Evolutionary conservation across 2,888 invertebrate genomes (phyloP), one percentile per base, ranked within the genome.

Genomic region (Meloe dianella): DNA sequence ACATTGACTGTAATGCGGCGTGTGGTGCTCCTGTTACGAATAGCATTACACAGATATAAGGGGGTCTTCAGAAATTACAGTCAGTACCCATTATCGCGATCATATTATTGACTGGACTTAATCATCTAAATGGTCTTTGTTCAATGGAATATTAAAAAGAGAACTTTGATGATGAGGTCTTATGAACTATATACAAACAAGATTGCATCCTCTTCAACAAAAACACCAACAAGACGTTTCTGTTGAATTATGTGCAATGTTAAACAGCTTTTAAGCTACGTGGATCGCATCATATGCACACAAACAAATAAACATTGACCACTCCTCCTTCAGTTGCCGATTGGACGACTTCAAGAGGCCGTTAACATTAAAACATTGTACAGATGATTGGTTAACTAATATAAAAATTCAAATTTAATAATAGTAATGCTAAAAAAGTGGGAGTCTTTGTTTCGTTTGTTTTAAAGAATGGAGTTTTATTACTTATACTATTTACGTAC

Each of bases 341-440:
- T 82, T 82, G 82, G 82, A 75, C 73, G 74, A 72, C 66, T 71
- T 71, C 71, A 73, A 73, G 76, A 71, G 75, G 78, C 80, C 78
- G 80, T 80, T 80, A 80, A 80, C 80, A 80, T 80, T 79, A 78
- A 41, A 77, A 78, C 80, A 74, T 82, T 82, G 76, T 80, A 80
- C 80, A 82, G 81, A 80, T 81, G 79, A 83, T 83, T 83, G 83
- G 83, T 80, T 83, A 80, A 81, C 81, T 82, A 78, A 82, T 81
- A 81, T 83, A 83, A 83, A 83, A 83, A 83, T 83, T 82, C 79
- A 80, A 83, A 83, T 83, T 83, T 83, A 83, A 83, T 83, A 81
- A 38, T 38, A 41, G 17, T 41, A 41, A 41, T n/a, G n/a, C 41
- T n/a, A 41, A 41, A 17, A 41, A 41, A 41, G 41, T 41, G 41